Conservation (phyloP, 2,888 invertebrate species). For the Conus canariensis region DNA sequence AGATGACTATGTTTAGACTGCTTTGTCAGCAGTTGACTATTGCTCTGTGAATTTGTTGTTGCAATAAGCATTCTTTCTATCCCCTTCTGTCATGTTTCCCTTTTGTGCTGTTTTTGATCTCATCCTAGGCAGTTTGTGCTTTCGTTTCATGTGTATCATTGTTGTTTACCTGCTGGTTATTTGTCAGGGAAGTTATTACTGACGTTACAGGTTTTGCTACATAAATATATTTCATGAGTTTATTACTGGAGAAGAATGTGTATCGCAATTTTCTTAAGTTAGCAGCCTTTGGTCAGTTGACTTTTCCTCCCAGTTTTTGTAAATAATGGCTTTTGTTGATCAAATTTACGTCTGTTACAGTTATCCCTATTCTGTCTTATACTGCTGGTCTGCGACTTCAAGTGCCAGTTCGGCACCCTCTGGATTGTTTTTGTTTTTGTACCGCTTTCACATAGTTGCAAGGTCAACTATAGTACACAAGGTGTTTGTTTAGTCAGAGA, state of each 20-base stretch:
- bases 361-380: not conserved
- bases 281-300: not conserved
- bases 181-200: too few species aligned
- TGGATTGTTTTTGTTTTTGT: not conserved
- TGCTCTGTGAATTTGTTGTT: too few species aligned
- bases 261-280: not conserved
- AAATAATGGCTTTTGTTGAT: not conserved
- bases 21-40: too few species aligned
- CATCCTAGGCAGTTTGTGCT: not conserved
- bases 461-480: not conserved
- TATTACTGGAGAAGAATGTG: too few species aligned
- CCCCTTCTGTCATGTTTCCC: not conserved
- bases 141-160: not conserved
- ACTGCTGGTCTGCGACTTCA: conserved; percentile 19
- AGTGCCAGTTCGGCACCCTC: not conserved
- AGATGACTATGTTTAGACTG: too few species aligned
- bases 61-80: too few species aligned
- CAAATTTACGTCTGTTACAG: not conserved
- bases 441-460: too few species aligned
- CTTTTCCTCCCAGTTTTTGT: not conserved
- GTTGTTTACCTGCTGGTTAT: not conserved
- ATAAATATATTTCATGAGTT: too few species aligned
- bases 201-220: too few species aligned
- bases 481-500: not conserved
- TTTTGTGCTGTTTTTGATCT: not conserved